These are phyloP conservation scores for Poecilia latipinna DNA, from an alignment of 2,113 vertebrate species.

Conservation along the genomic window DNA sequence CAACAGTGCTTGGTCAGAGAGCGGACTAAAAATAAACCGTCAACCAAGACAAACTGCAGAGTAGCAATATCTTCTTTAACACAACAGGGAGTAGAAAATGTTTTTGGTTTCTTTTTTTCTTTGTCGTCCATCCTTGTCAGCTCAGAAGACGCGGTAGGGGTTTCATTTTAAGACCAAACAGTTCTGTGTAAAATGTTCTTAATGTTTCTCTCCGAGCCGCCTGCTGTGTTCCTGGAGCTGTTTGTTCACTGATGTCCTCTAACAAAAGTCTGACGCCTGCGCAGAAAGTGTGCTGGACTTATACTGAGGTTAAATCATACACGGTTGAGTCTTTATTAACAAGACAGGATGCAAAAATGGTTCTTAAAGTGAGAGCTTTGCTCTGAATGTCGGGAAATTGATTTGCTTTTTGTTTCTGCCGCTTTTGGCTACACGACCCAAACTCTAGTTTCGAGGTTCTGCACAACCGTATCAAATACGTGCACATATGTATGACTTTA, in stretches of 20 bases:
- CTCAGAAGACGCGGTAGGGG: background rate
- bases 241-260: background rate
- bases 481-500: no score
- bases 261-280: no score
- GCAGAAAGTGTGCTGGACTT: background rate
- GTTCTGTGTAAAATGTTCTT: background rate
- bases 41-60: conserved; percentile 10
- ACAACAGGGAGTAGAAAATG: background rate
- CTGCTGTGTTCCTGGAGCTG: background rate
- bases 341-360: no score
- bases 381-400: no score
- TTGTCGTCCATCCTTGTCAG: background rate
- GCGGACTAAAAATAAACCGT: conserved; percentile 34
- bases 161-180: background rate
- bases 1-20: background rate
- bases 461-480: no score
- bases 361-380: no score
- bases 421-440: no score
- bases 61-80: background rate
- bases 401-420: no score
- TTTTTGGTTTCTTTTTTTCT: background rate
- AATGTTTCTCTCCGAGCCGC: background rate
- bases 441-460: no score
- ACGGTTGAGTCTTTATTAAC: background rate
- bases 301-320: background rate